Base-by-base conservation (phyloP, 1,140 invertebrate genomes). In the Neodiprion pinetum region DNA sequence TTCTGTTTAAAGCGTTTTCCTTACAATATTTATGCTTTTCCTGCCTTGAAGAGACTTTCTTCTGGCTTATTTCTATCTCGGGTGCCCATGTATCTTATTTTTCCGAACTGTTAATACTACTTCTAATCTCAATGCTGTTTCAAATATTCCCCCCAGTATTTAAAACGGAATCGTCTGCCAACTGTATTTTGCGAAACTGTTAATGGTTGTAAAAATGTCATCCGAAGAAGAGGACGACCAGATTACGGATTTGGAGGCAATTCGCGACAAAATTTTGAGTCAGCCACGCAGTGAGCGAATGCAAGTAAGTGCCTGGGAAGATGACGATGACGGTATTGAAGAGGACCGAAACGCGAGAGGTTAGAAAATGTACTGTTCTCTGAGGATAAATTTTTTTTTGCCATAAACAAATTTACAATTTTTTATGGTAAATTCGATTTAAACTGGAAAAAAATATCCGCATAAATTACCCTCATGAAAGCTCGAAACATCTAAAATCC, bases 251-350 rank as follows among this genome's bases (percentile, higher is more conserved):
- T 72, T 88, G 2, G 87, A 87, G 70, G 67, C 73, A 1, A 85
- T 88, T 73, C 80, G 85, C 0, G 84, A 88, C 66, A 77, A 83
- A 74, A 85, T 88, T 61, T 72, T 85, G 65, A 83, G 66, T 67
- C 77, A 77, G 23, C 83, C 83, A 7, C 77, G 75, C 48, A 74
- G 73, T 47, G 86, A 88, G 67, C 80, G 83, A 47, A 87, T 89
- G 84, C 87, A 88, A 84, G 86, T 90, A 3, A 91, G 90, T 79
- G 89, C 86, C 74, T 91, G 89, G 90, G 90, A 91, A 53, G 86
- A 90, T 72, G 90, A 91, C 72, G 85, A 88, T 10, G 85, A 87
- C 7, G 89, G 88, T 14, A 77, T 91, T 7, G 90, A 91, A 50
- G 81, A 85, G 66, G 85, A 88, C 40, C 83, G 82, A 14, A 86